Conservation (phyloP, 2,797 vertebrate genomes). For the Characodon lateralis region DNA sequence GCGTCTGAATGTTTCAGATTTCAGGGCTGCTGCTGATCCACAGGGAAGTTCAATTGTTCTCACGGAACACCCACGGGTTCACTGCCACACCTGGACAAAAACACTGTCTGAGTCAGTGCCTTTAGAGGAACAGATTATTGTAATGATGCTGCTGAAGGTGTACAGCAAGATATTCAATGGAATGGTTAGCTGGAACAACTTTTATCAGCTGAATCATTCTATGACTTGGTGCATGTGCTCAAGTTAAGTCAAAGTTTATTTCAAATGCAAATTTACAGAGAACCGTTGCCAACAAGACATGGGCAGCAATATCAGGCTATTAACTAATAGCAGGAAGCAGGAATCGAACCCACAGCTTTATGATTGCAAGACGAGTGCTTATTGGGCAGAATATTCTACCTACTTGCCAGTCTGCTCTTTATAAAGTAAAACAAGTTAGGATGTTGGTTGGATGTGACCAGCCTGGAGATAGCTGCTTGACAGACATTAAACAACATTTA, state of each 20-base stretch:
- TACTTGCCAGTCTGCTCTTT: not conserved
- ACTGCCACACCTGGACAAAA: conserved; percentile 1
- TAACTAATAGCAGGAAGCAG: too few species aligned
- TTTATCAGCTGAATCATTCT: not conserved
- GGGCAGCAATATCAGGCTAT: not conserved
- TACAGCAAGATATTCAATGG: not conserved
- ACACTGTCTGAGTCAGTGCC: not conserved
- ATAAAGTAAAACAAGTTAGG: not conserved
- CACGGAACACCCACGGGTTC: not conserved
- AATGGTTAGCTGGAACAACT: not conserved
- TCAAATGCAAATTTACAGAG: not conserved
- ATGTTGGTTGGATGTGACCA: not conserved
- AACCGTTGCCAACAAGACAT: not conserved
- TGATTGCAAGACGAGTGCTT: not conserved
- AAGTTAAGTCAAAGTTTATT: not conserved
- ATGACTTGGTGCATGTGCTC: not conserved
- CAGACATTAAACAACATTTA: not conserved
- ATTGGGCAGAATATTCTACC: not conserved
- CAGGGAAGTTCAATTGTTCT: not conserved
- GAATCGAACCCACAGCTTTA: not conserved
- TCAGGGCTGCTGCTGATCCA: not conserved
- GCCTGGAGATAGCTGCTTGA: not conserved
- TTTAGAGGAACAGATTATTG: not conserved
- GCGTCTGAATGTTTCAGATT: conserved; percentile 29
- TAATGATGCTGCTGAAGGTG: not conserved